phyloP scores from a whole-genome alignment of 2,797 vertebrate species.

The Microchirus variegatus region DNA sequence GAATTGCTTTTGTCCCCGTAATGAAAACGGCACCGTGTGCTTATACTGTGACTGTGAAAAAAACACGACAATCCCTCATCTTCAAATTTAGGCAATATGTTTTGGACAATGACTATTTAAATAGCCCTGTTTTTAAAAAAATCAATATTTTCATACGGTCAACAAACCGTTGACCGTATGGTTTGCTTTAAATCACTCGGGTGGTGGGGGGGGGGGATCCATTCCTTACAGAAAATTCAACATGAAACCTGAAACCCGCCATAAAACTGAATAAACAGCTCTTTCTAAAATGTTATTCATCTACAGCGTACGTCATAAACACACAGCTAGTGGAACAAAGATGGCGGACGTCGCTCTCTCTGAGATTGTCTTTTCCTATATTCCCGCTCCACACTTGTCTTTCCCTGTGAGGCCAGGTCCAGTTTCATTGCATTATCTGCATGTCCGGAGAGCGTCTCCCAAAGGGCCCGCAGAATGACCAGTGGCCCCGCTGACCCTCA shows the following conservation, averaged over 20 bases:
- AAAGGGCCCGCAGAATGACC: conserved; percentile 80
- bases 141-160: conserved; percentile 73
- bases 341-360: conserved; percentile 25
- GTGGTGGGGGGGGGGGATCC: too few relatives aligned
- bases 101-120: conserved; percentile 57
- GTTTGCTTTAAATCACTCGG: conserved; percentile 40
- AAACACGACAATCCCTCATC: conserved; percentile 27
- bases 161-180: too few relatives aligned
- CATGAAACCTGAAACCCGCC: too few relatives aligned
- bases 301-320: background rate
- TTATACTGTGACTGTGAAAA: conserved; percentile 36
- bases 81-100: conserved; percentile 57
- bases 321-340: conserved; percentile 33
- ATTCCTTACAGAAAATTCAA: conserved; percentile 34
- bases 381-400: conserved; percentile 23
- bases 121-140: conserved; percentile 61
- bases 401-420: conserved; percentile 51
- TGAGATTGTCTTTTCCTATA: conserved; percentile 30
- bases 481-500: conserved; percentile 79
- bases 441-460: conserved; percentile 78
- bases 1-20: conserved; percentile 43
- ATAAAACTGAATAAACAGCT: background rate
- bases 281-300: conserved; percentile 9
- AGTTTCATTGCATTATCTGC: conserved; percentile 76
- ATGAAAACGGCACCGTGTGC: conserved; percentile 6